Evolutionary conservation across 2,888 invertebrate species (phyloP), one percentile per base, ranked within the genome.

Genomic region (Steromphala cineraria): DNA sequence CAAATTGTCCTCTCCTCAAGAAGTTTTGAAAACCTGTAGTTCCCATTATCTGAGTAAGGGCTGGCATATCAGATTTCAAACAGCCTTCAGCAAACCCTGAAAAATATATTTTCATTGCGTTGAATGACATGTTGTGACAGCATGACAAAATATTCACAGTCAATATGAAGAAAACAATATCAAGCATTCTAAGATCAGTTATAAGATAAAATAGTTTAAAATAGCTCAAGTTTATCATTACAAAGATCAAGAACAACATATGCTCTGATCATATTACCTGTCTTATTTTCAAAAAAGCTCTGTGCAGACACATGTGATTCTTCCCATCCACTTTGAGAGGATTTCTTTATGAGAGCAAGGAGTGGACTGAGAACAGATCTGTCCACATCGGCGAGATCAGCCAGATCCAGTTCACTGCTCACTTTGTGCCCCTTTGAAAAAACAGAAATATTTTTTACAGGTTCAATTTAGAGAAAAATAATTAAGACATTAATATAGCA

Each of bases 241-340:
- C 15, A 71, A 4, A 24, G 53, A 78, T 13, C 10, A 77, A 40
- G 13, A 40, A 2, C n/a, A 74, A 52, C 8, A 21, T 21, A 40
- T 17, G 4, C 7, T 36, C 36, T 7, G n/a, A 53, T 53, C 19
- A 24, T 36, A 46, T 31, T 77, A 88, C 88, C 87, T 74, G 81
- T 86, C 79, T 82, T 85, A 75, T 88, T 88, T 82, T 88, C 87
- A 82, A 87, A 88, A 79, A 88, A 88, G 53, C 85, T 86, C 40
- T 82, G 79, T 7, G 86, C 84, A 31, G 88, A 88, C 17, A 82
- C 78, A 62, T 85, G 83, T 36, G 85, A 85, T 71, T 84, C 79
- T 28, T 75, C 28, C 85, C 85, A 87, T 31, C 62, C 55, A 21
- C 53, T 40, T 13, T 40, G 79, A 8, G 80, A 78, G 5, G 81